Conservation (phyloP, 2,113 vertebrate genomes). For the Camelus dromedarius region DNA sequence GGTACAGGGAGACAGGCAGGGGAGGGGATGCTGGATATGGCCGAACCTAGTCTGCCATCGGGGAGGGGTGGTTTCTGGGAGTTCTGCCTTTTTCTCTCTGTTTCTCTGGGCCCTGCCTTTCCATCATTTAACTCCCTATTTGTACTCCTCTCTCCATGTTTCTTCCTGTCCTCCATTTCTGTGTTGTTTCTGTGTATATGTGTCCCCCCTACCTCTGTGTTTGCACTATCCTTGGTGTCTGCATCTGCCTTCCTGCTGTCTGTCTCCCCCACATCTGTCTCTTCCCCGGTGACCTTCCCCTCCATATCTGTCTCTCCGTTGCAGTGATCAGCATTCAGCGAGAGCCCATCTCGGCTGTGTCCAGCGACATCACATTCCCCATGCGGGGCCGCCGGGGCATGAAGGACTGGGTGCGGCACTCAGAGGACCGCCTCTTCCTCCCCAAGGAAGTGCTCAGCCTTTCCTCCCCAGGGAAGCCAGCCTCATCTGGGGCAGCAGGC, state of each 20-base stretch:
- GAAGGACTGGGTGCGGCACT: constrained; percentile 98
- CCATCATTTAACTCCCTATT: not conserved
- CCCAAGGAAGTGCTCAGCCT: constrained; percentile 97
- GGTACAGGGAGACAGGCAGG: constrained; percentile 86
- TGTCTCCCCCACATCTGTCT: not conserved
- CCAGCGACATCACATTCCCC: constrained; percentile 98
- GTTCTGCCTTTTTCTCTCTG: not conserved
- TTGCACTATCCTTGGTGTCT: not conserved
- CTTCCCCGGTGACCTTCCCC: not conserved
- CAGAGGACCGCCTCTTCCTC: constrained; percentile 98
- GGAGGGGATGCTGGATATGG: not conserved
- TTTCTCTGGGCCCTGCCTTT: too few species aligned
- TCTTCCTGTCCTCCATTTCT: not conserved
- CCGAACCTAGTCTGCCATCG: fast-evolving
- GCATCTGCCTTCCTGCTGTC: not conserved
- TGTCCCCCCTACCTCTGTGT: not conserved
- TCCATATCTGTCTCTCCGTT: not conserved
- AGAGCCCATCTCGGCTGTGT: constrained; percentile 97
- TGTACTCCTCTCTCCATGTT: not conserved
- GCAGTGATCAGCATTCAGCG: constrained; percentile 98
- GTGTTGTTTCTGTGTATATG: not conserved
- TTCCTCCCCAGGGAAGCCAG: constrained; percentile 90
- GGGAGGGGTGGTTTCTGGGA: not conserved
- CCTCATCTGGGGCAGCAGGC: not conserved
- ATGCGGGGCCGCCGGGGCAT: constrained; percentile 98